Evolutionary conservation across 2,797 vertebrate species (phyloP).

Genomic region (Coracias cyanogaster): DNA sequence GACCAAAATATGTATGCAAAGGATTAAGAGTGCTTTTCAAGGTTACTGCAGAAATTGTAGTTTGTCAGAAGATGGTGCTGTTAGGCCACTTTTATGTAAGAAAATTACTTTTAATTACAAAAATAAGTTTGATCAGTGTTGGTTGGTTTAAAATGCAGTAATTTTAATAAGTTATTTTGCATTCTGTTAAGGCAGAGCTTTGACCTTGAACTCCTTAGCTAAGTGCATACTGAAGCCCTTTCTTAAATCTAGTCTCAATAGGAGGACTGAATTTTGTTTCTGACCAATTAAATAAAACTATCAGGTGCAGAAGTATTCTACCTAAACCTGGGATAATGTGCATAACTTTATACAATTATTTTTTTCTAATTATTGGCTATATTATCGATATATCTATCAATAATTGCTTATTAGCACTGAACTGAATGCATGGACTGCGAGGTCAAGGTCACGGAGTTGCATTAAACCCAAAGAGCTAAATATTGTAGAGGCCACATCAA

Average conservation of each 20-base stretch:
- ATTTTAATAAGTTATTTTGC: constrained; percentile 26
- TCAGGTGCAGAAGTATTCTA: background rate
- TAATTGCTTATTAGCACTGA: background rate
- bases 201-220: background rate
- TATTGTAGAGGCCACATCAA: background rate
- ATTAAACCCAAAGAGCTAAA: background rate
- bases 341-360: background rate
- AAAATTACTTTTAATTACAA: constrained; percentile 28
- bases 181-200: background rate
- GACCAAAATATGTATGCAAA: background rate
- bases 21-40: constrained; percentile 37
- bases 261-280: background rate
- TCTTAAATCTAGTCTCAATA: background rate
- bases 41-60: constrained; percentile 42
- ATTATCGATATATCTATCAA: background rate
- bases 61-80: constrained; percentile 77
- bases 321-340: background rate
- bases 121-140: background rate
- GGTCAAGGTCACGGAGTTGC: background rate
- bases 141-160: background rate
- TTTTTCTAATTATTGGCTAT: background rate
- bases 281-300: background rate
- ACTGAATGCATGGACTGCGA: background rate
- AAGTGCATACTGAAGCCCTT: background rate
- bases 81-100: constrained; percentile 53